Evolutionary conservation across 2,113 vertebrate species (phyloP).

Genomic region (Oncorhynchus mykiss): DNA sequence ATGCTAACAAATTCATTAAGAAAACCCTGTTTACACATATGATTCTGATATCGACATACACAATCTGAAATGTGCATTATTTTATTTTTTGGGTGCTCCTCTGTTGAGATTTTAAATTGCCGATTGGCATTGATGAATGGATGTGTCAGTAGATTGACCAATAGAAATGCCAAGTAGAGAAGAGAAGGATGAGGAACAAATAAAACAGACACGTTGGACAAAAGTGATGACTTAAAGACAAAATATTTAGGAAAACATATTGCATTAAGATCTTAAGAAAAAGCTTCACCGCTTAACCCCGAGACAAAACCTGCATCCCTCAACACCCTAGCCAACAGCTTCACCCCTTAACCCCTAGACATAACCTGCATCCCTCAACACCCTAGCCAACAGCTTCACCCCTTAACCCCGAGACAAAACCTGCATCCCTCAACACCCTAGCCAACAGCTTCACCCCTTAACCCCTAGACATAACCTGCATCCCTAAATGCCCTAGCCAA

Average conservation of each 20-base stretch:
- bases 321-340: no score
- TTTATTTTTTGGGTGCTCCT: slow-evolving; percentile 34
- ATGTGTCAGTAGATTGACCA: slow-evolving; percentile 7
- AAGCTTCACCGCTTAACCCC: no score
- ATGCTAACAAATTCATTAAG: slow-evolving; percentile 45
- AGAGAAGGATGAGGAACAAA: slow-evolving; percentile 16
- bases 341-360: no score
- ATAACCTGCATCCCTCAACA: no score
- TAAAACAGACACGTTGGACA: slow-evolving; percentile 1
- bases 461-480: no score
- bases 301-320: no score
- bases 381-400: no score
- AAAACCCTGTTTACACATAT: slow-evolving; percentile 43
- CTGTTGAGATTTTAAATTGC: slow-evolving; percentile 55
- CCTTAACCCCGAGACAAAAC: no score
- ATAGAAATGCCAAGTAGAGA: slow-evolving; percentile 26
- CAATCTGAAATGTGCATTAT: slow-evolving; percentile 59
- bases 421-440: no score
- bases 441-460: no score
- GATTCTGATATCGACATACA: slow-evolving; percentile 60
- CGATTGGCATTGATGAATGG: slow-evolving; percentile 66
- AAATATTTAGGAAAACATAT: not conserved
- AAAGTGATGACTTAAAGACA: slow-evolving; percentile 13
- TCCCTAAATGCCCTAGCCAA: no score
- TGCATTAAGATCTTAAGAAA: not conserved